These are phyloP conservation scores for Ictalurus furcatus DNA, from an alignment of 2,113 vertebrate species.

Conservation along the genomic window DNA sequence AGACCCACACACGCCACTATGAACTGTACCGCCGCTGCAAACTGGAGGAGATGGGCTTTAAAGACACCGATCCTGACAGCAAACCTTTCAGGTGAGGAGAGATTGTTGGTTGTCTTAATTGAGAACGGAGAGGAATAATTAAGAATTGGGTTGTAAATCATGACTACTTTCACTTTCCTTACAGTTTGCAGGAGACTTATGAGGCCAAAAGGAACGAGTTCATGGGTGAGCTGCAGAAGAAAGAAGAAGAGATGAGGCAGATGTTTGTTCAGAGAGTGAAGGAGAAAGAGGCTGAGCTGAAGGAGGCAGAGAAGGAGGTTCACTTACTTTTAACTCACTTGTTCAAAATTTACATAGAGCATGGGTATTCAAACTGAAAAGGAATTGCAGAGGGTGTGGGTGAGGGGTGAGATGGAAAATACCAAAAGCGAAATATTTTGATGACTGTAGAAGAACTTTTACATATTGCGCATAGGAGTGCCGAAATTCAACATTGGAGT, in stretches of 20 bases:
- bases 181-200: conserved; percentile 95
- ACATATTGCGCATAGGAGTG: not conserved
- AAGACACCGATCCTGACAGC: conserved; percentile 96
- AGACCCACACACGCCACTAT: conserved; percentile 95
- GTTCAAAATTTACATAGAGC: not conserved
- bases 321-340: conserved; percentile 31
- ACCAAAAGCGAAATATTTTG: not conserved
- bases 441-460: not conserved
- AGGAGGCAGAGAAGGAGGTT: conserved; percentile 99
- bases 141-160: not conserved
- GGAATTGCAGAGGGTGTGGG: not conserved
- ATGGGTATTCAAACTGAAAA: no score
- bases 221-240: conserved; percentile 96
- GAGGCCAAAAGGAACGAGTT: conserved; percentile 99
- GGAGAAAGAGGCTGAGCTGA: conserved; percentile 95
- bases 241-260: conserved; percentile 99
- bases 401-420: not conserved
- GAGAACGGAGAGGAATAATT: not conserved
- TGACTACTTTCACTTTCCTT: not conserved
- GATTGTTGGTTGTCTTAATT: not conserved
- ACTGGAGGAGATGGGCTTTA: conserved; percentile 98
- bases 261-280: conserved; percentile 99
- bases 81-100: conserved; percentile 91
- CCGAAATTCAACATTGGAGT: not conserved
- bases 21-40: conserved; percentile 97